phyloP scores from a whole-genome alignment of 1,140 invertebrate species.

The Brachionus rubens region DNA sequence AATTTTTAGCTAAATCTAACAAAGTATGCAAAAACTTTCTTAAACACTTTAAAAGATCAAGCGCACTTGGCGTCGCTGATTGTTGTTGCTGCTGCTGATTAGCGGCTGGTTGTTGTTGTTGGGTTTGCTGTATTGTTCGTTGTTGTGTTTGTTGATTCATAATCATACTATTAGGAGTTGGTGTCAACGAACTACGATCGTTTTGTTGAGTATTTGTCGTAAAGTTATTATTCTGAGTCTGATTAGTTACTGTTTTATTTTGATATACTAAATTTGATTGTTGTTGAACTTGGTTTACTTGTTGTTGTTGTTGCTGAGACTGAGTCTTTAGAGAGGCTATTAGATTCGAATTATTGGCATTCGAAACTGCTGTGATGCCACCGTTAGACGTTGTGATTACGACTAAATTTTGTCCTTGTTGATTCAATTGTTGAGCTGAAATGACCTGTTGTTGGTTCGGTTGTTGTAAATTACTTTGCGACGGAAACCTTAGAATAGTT shows the following conservation, averaged over 20 bases:
- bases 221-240: neutral
- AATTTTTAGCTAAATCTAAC: conserved; percentile 39
- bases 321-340: conserved; percentile 31
- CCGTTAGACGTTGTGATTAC: conserved; percentile 28
- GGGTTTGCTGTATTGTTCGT: neutral
- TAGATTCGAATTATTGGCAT: conserved; percentile 35
- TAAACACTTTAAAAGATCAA: conserved; percentile 26
- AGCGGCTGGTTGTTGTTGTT: neutral
- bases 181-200: neutral
- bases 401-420: conserved; percentile 31
- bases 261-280: conserved; percentile 13
- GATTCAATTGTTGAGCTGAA: conserved; percentile 13
- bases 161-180: neutral
- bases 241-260: neutral
- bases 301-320: conserved; percentile 1
- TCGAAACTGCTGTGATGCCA: neutral
- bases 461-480: neutral
- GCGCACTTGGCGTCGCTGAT: neutral
- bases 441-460: conserved; percentile 9
- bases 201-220: too few species aligned
- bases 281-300: neutral
- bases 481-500: conserved; percentile 1
- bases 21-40: conserved; percentile 41
- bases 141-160: neutral
- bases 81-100: neutral